Evolutionary conservation across 2,888 invertebrate genomes (phyloP), one percentile per base, ranked within the genome.

Genomic region (Allygus modestus): DNA sequence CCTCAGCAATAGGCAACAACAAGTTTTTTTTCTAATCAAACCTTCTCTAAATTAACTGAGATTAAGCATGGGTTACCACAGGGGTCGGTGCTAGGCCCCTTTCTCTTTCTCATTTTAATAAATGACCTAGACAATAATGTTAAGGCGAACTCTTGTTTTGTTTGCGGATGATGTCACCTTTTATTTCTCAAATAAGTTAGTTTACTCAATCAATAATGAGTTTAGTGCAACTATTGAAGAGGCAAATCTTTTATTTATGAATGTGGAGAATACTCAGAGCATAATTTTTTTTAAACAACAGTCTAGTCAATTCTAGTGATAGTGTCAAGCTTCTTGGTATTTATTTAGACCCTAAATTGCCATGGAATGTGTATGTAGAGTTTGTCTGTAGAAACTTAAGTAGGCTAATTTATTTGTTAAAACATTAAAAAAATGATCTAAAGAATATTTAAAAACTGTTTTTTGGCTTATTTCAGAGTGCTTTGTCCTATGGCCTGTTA

Each of bases 1-100:
- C 58, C 81, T 81, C 61, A 81, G 81, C n/a, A 81, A 81, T 54
- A 58, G 81, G 20, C 33, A 31, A 28, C 81, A 61, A 81, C 26
- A 37, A 17, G 81, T 58, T 58, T 81, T n/a, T n/a, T 58, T 61
- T 61, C 23, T 0, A 37, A 61, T 11, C 9, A 31, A 11, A 37
- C 33, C 4, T 33, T 20, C 17, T 61, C 81, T 26, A 20, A 31
- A 15, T 20, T 31, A 20, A 28, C 41, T 58, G 58, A 81, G 41
- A 41, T 81, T 61, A 54, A 28, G 31, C 61, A 37, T 61, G 81
- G 81, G 58, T 58, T 81, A 54, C 81, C 58, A 37, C 81, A 81
- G 54, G 61, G 81, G 37, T 81, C 54, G 33, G 81, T 81, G 9
- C 23, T 81, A 31, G 54, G 73, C 37, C 73, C 69, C 4, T 61